Evolutionary conservation across 2,888 invertebrate species (phyloP).

Genomic region (Polydrusus tereticollis): DNA sequence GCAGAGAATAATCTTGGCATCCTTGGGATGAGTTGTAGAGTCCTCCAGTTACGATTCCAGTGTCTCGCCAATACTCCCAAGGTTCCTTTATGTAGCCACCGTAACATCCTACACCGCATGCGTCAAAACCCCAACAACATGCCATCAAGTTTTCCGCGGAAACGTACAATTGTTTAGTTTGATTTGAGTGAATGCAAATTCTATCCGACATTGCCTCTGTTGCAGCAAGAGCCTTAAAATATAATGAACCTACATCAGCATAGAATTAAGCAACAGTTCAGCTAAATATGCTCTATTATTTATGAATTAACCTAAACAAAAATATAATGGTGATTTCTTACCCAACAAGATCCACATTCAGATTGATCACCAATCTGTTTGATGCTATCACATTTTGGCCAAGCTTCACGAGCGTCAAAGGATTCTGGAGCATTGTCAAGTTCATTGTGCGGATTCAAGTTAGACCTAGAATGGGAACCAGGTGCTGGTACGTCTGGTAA

Average conservation of each 20-base stretch:
- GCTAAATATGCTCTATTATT: no score
- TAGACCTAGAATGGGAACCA: not conserved
- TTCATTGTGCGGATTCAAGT: constrained; percentile 1
- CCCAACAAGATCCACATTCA: constrained; percentile 92
- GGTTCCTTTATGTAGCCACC: constrained; percentile 85
- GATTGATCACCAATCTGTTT: constrained; percentile 84
- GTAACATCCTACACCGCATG: constrained; percentile 78
- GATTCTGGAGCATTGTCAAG: constrained; percentile 72
- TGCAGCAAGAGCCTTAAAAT: constrained; percentile 78
- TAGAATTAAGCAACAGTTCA: no score
- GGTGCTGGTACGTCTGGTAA: constrained; percentile 13
- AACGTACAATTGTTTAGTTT: constrained; percentile 76
- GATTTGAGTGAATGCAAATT: constrained; percentile 83
- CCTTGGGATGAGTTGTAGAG: constrained; percentile 69
- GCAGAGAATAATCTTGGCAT: constrained; percentile 43
- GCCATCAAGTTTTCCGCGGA: constrained; percentile 86
- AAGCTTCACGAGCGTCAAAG: constrained; percentile 82
- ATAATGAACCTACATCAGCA: no score
- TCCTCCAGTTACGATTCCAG: constrained; percentile 88
- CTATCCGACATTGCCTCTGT: constrained; percentile 91
- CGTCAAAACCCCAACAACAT: constrained; percentile 71
- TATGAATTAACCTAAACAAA: no score
- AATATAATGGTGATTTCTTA: constrained; percentile 53
- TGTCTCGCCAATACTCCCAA: constrained; percentile 85
- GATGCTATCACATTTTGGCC: constrained; percentile 86